Evolutionary conservation across 2,797 vertebrate species (phyloP), one percentile per base, ranked within the genome.

Genomic region (Malacoraja senta): DNA sequence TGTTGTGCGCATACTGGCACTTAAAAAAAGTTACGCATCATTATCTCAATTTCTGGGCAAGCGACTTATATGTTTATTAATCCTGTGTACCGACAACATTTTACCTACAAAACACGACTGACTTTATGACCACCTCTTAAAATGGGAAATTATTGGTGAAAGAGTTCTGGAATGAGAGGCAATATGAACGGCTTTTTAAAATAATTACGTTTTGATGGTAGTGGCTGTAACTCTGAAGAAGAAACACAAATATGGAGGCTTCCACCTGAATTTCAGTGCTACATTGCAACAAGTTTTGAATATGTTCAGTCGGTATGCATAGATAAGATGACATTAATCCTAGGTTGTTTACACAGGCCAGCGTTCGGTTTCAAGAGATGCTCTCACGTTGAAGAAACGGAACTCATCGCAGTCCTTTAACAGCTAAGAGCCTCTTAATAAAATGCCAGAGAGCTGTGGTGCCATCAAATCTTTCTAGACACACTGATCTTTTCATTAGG

Each of bases 401-500:
- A 95, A 95, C 95, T 96, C 95, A 96, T 97, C 96, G 96, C 96
- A 96, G 96, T 93, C 94, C 94, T 93, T 95, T 94, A 93, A 95
- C 96, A 96, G 95, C 96, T 97, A 97, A 97, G 95, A 96, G 95
- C 95, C 95, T 96, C 95, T 96, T 96, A 94, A 95, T 94, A 94
- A 96, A 96, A 95, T 93, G 94, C 93, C 93, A 94, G 76, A 19
- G 94, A 94, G 94, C 93, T 94, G 94, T 38, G 94, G 95, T 96
- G 94, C 95, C 94, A 96, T 95, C 95, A 96, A 94, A 95, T 94
- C 94, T 96, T 97, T 96, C 95, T 8, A 6, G 44, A 72, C 26
- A 32, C n/a, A 71, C 65, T 10, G 26, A 72, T 9, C 3, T 35
- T 32, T 32, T n/a, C 17, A n/a, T 72, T 24, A 80, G n/a, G 13